Conservation (phyloP, 2,113 vertebrate species). For the Pteronura brasiliensis region DNA sequence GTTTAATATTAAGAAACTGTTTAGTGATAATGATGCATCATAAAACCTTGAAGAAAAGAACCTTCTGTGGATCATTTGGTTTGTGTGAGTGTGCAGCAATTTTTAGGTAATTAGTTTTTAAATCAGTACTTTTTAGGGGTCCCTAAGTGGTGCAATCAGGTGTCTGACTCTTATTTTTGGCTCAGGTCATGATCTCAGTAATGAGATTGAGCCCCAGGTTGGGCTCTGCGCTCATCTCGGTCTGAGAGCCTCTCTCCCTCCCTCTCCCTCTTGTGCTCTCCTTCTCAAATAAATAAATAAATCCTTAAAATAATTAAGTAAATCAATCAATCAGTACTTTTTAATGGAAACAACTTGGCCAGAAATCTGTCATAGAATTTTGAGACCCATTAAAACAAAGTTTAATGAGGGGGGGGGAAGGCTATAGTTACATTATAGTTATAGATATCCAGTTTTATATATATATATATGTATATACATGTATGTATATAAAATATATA, state of each 20-base stretch:
- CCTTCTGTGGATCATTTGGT: background rate
- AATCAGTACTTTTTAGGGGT: background rate
- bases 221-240: background rate
- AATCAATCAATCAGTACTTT: background rate
- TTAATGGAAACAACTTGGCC: background rate
- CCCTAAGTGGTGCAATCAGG: background rate
- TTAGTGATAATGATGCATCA: background rate
- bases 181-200: background rate
- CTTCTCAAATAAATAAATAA: background rate
- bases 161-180: background rate
- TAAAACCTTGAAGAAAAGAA: background rate
- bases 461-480: too few species aligned
- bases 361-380: background rate
- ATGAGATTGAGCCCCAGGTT: background rate
- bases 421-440: background rate
- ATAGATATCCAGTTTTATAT: too few species aligned
- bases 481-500: too few species aligned
- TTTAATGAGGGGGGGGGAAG: background rate
- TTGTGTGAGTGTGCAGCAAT: background rate
- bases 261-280: background rate
- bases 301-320: background rate
- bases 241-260: background rate
- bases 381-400: background rate
- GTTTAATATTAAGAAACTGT: background rate
- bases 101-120: background rate